Evolutionary conservation across 2,113 vertebrate genomes (phyloP), one percentile per base, ranked within the genome.

Genomic region (Petromus typicus): DNA sequence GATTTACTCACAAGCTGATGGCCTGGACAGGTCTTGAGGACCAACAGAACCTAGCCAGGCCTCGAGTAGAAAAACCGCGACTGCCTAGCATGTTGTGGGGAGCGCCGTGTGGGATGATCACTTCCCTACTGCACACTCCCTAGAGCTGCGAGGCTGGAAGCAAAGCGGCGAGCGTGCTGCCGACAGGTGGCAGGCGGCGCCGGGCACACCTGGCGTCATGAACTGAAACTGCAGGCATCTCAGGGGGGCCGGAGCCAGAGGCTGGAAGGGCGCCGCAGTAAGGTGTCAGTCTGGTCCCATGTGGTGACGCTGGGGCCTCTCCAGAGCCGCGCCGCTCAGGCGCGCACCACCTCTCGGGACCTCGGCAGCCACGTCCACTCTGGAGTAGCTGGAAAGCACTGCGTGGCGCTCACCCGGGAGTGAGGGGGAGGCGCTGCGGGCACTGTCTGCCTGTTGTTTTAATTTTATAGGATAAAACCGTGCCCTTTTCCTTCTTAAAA

Each of bases 401-500:
- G 23, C 9, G 37, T 10, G 63, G 82, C 73, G 27, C 57, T n/a
- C 63, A 0, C 20, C 11, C 14, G 59, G 27, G n/a, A 61, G 51
- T 27, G 8, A 7, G 27, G 22, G 66, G 7, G 30, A 86, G 37
- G n/a, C 9, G 4, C 20, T 80, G 40, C 5, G 11, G 78, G 57
- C 64, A 25, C 45, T 64, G 27, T 85, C 79, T 93, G 48, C 51
- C 66, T 40, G 48, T 13, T 11, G 27, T n/a, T 59, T 73, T 54
- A 25, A 51, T 75, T 91, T 88, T 86, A 32, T 73, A 82, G 56
- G 54, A 16, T 80, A 66, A 64, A 84, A 12, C 61, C 40, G 81
- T 82, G 23, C 67, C 7, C 7, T 66, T 90, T 90, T 89, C 64
- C 82, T 86, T 95, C 79, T 57, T 56, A 83, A 92, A 87, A 64